These are phyloP conservation scores for Heterotilapia buettikoferi DNA, from an alignment of 2,113 vertebrate species.

Conservation along the genomic window DNA sequence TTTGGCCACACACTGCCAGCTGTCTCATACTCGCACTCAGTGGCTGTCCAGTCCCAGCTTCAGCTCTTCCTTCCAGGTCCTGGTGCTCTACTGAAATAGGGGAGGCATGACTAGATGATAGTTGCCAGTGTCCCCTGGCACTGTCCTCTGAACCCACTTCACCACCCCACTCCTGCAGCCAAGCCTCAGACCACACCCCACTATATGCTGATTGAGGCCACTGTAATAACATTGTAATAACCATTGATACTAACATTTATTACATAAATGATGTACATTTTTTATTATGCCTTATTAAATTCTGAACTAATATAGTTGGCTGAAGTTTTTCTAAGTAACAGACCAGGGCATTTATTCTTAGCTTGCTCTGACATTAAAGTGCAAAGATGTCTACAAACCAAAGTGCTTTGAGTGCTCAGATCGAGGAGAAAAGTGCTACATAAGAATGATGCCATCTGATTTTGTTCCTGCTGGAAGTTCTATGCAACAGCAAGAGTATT, in stretches of 20 bases:
- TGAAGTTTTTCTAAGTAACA: neutral
- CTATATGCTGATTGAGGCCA: neutral
- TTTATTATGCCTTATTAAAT: neutral
- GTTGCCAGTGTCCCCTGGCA: neutral
- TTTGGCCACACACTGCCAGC: neutral
- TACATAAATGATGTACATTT: neutral
- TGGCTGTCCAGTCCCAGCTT: neutral
- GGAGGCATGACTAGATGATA: neutral
- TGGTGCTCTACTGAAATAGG: neutral
- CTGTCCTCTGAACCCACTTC: neutral
- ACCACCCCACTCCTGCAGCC: neutral
- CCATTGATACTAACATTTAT: neutral
- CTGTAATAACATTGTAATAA: neutral
- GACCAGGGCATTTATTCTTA: neutral
- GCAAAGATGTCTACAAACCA: neutral
- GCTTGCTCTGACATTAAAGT: neutral
- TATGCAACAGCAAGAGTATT: neutral
- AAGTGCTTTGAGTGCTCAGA: neutral
- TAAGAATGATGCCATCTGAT: neutral
- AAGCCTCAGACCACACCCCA: neutral
- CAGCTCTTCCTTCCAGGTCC: neutral
- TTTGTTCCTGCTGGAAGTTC: neutral
- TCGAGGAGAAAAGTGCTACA: neutral
- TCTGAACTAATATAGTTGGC: neutral
- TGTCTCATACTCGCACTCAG: neutral